Percentiles rank a stretch among this genome's conserved stretches.
Evolutionary conservation across 2,888 invertebrate genomes (phyloP).

Genomic region (Patella depressa): DNA sequence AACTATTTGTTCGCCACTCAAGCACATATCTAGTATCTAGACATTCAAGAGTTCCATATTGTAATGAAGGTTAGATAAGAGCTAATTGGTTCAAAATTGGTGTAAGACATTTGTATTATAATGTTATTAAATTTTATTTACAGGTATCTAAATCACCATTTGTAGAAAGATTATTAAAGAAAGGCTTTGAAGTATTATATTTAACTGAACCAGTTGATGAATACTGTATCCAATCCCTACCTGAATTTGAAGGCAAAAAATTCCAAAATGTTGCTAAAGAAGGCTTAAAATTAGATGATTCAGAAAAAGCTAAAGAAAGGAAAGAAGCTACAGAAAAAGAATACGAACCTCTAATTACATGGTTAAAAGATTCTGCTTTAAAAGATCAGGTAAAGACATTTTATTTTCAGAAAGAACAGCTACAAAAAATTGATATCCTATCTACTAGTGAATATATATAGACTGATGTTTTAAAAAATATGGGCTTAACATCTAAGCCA

Average conservation of each 20-base stretch:
- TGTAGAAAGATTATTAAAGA: conserved; percentile 91
- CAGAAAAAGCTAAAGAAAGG: conserved; percentile 79
- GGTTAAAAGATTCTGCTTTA: conserved; percentile 87
- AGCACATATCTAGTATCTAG: too few relatives aligned
- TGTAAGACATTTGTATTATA: too few relatives aligned
- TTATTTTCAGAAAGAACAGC: background rate
- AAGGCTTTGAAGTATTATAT: conserved; percentile 95
- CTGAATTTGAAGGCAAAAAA: conserved; percentile 98
- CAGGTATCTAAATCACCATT: conserved; percentile 88
- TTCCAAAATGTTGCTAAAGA: conserved; percentile 99
- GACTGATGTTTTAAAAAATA: too few relatives aligned
- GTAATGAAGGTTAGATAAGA: too few relatives aligned
- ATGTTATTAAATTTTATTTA: conserved; percentile 8
- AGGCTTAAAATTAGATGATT: conserved; percentile 86
- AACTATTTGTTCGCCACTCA: too few relatives aligned
- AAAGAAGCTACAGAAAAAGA: conserved; percentile 81
- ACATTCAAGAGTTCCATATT: too few relatives aligned
- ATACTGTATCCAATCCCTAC: conserved; percentile 94
- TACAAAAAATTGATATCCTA: too few relatives aligned
- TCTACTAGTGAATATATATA: too few relatives aligned
- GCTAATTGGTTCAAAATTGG: too few relatives aligned
- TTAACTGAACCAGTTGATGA: conserved; percentile 98
- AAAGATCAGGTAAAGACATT: conserved; percentile 78
- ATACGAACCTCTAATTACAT: conserved; percentile 90
- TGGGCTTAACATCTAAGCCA: too few relatives aligned